Evolutionary conservation across 1,140 invertebrate species (phyloP).

Genomic region (Tetraneura akinire): DNA sequence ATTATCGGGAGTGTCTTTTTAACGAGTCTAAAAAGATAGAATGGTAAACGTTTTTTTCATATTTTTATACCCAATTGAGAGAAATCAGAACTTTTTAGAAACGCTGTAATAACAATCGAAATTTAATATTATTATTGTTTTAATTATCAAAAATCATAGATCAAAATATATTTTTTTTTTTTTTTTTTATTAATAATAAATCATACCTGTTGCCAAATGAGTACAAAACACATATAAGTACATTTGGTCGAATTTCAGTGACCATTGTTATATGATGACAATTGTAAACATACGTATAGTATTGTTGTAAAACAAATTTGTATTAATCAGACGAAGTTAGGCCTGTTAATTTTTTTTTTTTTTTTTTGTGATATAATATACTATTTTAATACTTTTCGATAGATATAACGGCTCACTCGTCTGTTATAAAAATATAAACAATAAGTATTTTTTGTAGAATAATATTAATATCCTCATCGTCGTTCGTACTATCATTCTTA

Average conservation of each 20-base stretch:
- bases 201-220: conserved; percentile 9
- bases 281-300: no score
- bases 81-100: conserved; percentile 25
- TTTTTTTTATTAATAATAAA: no score
- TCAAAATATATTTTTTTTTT: no score
- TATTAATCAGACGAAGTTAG: background rate
- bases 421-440: background rate
- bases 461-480: background rate
- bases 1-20: conserved; percentile 4
- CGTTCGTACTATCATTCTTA: background rate
- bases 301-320: background rate
- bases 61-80: conserved; percentile 44
- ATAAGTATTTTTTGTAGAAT: background rate
- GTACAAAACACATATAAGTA: background rate
- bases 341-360: background rate
- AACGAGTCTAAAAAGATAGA: background rate
- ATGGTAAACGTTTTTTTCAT: conserved; percentile 24
- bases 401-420: conserved; percentile 1
- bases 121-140: conserved; percentile 13
- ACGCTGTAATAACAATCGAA: conserved; percentile 20
- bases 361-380: no score
- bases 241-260: background rate
- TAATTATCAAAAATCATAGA: conserved; percentile 24
- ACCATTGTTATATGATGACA: no score
- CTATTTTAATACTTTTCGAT: conserved; percentile 28